Evolutionary conservation across 30 jellyfish, hydroid and myxozoan species (phyloP).

Genomic region (Cassiopea xamachana): DNA sequence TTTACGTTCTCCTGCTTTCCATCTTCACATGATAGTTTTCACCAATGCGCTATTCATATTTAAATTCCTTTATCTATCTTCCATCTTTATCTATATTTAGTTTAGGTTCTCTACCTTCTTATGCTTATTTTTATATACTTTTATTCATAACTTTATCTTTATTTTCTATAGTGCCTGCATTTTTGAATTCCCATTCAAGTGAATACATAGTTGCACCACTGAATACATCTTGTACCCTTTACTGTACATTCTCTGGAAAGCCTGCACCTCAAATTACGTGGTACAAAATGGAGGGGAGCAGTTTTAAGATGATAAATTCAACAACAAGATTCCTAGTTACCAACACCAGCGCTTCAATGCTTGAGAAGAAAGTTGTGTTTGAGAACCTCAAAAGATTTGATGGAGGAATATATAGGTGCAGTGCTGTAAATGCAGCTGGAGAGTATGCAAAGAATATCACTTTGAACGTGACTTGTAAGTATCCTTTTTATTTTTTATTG

Average conservation of each 20-base stretch:
- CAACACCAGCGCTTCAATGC: slow-evolving; percentile 25
- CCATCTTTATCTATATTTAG: neutral
- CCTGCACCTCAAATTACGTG: slow-evolving; percentile 58
- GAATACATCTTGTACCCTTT: neutral
- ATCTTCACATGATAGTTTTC: too few relatives aligned
- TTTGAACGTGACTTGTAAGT: slow-evolving; percentile 59
- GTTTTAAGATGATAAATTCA: neutral
- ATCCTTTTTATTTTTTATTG: neutral
- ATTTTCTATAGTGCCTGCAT: slow-evolving; percentile 31
- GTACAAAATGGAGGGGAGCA: slow-evolving; percentile 9
- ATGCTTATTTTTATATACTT: neutral
- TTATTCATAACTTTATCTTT: neutral
- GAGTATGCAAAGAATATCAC: neutral
- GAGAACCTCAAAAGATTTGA: slow-evolving; percentile 1
- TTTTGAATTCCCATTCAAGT: neutral
- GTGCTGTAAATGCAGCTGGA: slow-evolving; percentile 44
- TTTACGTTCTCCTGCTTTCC: too few relatives aligned
- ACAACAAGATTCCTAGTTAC: neutral
- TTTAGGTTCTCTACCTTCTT: neutral
- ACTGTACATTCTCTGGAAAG: slow-evolving; percentile 37
- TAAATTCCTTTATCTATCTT: too few relatives aligned
- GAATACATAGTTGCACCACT: neutral
- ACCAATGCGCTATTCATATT: too few relatives aligned
- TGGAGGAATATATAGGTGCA: slow-evolving; percentile 57
- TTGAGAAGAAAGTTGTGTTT: slow-evolving; percentile 31